phyloP scores from a whole-genome alignment of 2,888 invertebrate genomes.

The Euspilapteryx auroguttella region DNA sequence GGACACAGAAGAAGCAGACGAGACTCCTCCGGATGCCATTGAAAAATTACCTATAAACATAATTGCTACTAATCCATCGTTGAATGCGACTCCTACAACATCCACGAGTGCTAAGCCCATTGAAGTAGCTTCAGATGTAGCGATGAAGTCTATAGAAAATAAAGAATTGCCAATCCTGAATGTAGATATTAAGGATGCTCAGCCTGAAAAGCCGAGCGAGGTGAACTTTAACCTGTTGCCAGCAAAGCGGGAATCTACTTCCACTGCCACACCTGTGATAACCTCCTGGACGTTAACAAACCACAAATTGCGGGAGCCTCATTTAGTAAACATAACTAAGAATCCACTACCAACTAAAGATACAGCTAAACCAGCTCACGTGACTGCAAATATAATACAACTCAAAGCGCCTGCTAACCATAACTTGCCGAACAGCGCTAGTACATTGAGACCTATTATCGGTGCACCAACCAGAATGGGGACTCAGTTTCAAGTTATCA shows the following conservation, averaged over 20 bases:
- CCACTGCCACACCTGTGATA: slow-evolving; percentile 53
- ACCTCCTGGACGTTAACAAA: slow-evolving; percentile 59
- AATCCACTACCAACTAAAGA: slow-evolving; percentile 22
- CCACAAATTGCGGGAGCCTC: slow-evolving; percentile 42
- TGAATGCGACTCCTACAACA: slow-evolving; percentile 17
- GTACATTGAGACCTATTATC: slow-evolving; percentile 26
- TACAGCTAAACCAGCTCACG: slow-evolving; percentile 26
- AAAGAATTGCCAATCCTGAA: slow-evolving; percentile 19
- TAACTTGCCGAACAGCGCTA: slow-evolving; percentile 20
- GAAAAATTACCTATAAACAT: slow-evolving; percentile 39
- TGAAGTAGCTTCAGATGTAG: slow-evolving; percentile 38
- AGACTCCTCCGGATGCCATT: slow-evolving; percentile 43
- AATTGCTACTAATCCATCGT: slow-evolving; percentile 27
- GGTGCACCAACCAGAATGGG: slow-evolving; percentile 24
- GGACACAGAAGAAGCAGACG: slow-evolving; percentile 77
- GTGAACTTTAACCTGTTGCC: slow-evolving; percentile 15
- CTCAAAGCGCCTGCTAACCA: slow-evolving; percentile 31
- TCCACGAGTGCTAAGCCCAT: slow-evolving; percentile 31
- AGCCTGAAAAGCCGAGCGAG: slow-evolving; percentile 15
- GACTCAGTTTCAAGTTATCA: slow-evolving; percentile 46
- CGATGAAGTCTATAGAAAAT: slow-evolving; percentile 25
- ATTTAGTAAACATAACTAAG: slow-evolving; percentile 28
- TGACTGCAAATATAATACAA: slow-evolving; percentile 44
- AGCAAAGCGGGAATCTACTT: slow-evolving; percentile 33
- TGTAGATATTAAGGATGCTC: no score